Conservation (phyloP, 2,797 vertebrate species). For the Taeniopygia guttata region DNA sequence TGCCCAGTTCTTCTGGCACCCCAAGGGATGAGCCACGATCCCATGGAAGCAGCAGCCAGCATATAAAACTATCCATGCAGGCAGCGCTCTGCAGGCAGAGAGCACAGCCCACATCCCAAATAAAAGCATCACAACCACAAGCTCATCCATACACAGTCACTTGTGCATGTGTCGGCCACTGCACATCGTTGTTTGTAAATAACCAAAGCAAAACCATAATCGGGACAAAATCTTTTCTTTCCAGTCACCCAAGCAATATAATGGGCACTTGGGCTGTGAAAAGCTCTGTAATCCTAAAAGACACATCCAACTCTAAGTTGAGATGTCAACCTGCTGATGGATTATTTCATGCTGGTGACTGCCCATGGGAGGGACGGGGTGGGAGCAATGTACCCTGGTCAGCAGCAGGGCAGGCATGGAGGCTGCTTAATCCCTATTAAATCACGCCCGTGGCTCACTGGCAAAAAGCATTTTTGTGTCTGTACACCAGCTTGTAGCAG, state of each 20-base stretch:
- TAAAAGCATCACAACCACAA: background rate
- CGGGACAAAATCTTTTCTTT: background rate
- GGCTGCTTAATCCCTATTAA: background rate
- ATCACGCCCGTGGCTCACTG: background rate
- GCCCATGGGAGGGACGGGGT: fast-evolving
- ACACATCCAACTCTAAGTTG: background rate
- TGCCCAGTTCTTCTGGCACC: background rate
- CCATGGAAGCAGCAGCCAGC: background rate
- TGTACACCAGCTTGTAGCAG: background rate
- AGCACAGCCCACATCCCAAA: background rate
- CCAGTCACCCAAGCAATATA: slow-evolving; percentile 3
- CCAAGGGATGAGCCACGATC: background rate
- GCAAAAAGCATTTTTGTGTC: background rate
- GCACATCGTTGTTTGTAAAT: fast-evolving
- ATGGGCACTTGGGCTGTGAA: background rate
- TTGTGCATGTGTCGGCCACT: fast-evolving
- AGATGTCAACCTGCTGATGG: background rate
- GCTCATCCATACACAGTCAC: background rate
- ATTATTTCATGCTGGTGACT: background rate
- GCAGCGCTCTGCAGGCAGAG: background rate
- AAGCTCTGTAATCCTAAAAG: slow-evolving; percentile 23
- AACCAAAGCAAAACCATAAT: background rate
- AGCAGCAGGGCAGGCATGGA: background rate
- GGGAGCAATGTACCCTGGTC: background rate
- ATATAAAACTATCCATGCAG: background rate